Percentiles rank a stretch among this genome's conserved stretches.
Evolutionary conservation across 1,140 invertebrate genomes (phyloP).

Genomic region (Zophobas morio): DNA sequence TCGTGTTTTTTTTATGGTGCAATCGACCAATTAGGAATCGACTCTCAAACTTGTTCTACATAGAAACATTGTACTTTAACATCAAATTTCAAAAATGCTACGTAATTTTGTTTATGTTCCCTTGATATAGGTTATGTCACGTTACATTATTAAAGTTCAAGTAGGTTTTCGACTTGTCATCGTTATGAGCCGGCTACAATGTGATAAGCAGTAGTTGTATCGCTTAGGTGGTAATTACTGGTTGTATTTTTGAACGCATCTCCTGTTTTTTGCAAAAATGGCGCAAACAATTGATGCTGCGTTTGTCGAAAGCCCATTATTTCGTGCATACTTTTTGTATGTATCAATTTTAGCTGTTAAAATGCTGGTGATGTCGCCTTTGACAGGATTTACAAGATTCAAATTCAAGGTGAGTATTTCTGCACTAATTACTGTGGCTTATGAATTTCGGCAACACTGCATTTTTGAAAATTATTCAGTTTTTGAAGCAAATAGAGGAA

Average conservation of each 20-base stretch:
- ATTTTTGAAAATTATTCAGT: too few relatives aligned
- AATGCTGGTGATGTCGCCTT: constrained; percentile 71
- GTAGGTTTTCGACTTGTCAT: not conserved
- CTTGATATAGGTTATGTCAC: too few relatives aligned
- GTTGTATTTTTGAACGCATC: not conserved
- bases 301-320: constrained; percentile 66
- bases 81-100: too few relatives aligned
- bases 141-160: too few relatives aligned
- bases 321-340: constrained; percentile 74
- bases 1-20: too few relatives aligned
- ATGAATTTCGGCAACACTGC: too few relatives aligned
- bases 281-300: constrained; percentile 44
- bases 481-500: not conserved
- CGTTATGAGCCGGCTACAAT: not conserved
- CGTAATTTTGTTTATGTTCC: too few relatives aligned
- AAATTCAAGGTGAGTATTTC: constrained; percentile 71
- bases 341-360: constrained; percentile 74
- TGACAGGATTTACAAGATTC: constrained; percentile 72
- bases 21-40: too few relatives aligned
- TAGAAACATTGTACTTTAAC: too few relatives aligned
- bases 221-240: not conserved
- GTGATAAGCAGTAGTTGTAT: too few relatives aligned
- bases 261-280: constrained; percentile 47
- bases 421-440: not conserved
- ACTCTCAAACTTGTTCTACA: too few relatives aligned